Evolutionary conservation across 2,888 invertebrate genomes (phyloP).

Genomic region (Cabera pusaria): DNA sequence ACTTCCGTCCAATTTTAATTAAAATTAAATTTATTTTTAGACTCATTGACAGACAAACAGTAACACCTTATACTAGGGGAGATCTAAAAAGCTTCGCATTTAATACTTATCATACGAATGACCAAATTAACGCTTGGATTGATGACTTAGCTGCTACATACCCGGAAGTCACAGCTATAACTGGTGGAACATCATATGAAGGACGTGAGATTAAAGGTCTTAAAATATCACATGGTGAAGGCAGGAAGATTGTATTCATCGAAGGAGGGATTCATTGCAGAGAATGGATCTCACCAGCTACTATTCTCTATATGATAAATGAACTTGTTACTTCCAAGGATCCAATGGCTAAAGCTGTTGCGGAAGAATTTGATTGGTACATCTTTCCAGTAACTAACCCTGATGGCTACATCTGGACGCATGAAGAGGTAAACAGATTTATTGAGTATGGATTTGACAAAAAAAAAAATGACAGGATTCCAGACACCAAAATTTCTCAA

Average conservation of each 20-base stretch:
- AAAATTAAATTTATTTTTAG: no score
- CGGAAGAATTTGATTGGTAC: slow-evolving; percentile 87
- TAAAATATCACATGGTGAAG: slow-evolving; percentile 68
- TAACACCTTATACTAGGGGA: slow-evolving; percentile 48
- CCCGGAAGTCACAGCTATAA: slow-evolving; percentile 64
- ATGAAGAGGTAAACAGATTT: slow-evolving; percentile 82
- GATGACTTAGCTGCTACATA: slow-evolving; percentile 69
- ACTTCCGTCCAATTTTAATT: no score
- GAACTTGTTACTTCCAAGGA: slow-evolving; percentile 83
- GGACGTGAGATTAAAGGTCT: slow-evolving; percentile 71
- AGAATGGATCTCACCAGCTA: slow-evolving; percentile 89
- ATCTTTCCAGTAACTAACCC: slow-evolving; percentile 90
- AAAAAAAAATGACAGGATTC: no score
- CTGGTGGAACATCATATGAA: slow-evolving; percentile 71
- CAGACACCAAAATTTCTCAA: no score
- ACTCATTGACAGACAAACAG: slow-evolving; percentile 73
- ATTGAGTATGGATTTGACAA: no score
- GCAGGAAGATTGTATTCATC: slow-evolving; percentile 57
- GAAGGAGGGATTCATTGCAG: slow-evolving; percentile 87
- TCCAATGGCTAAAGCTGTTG: slow-evolving; percentile 65
- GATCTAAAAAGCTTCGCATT: slow-evolving; percentile 71
- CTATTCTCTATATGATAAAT: slow-evolving; percentile 84
- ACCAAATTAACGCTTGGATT: slow-evolving; percentile 85
- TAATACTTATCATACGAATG: slow-evolving; percentile 83
- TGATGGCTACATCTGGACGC: slow-evolving; percentile 89